Evolutionary conservation across 2,113 vertebrate species (phyloP).

Genomic region (Lutjanus erythropterus): DNA sequence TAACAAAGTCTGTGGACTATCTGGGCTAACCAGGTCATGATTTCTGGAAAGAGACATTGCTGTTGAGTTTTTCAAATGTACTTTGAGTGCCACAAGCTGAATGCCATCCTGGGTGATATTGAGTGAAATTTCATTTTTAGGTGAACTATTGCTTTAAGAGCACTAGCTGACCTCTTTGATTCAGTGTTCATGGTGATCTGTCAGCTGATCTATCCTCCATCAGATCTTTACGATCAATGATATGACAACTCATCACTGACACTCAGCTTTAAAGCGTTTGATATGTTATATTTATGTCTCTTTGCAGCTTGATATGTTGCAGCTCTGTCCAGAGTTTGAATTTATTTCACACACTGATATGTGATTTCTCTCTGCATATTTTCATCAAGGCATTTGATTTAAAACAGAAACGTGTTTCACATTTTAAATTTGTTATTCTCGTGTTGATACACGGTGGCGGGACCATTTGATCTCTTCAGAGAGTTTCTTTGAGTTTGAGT

Average conservation of each 20-base stretch:
- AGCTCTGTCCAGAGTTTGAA: neutral
- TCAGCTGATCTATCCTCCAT: neutral
- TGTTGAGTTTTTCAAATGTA: too few species aligned
- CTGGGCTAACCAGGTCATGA: too few species aligned
- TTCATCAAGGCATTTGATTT: neutral
- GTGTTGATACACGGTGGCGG: neutral
- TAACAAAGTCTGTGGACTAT: too few species aligned
- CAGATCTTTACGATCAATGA: slow-evolving; percentile 6
- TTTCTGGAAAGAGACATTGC: too few species aligned
- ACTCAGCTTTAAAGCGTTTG: slow-evolving; percentile 5
- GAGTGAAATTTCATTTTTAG: too few species aligned
- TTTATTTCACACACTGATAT: neutral
- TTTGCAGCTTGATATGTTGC: neutral
- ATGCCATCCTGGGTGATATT: too few species aligned
- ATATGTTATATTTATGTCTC: neutral
- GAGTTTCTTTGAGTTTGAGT: slow-evolving; percentile 56
- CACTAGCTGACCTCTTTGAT: neutral
- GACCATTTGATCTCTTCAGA: slow-evolving; percentile 53
- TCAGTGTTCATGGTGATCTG: neutral
- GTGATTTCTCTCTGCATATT: neutral
- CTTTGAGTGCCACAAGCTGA: too few species aligned
- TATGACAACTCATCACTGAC: slow-evolving; percentile 1
- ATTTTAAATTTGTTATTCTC: slow-evolving; percentile 17
- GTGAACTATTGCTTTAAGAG: too few species aligned
- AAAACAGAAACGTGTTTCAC: slow-evolving; percentile 21